Evolutionary conservation across 1,140 invertebrate species (phyloP), one percentile per base, ranked within the genome.

Genomic region (Phymorhynchus buccinoides): DNA sequence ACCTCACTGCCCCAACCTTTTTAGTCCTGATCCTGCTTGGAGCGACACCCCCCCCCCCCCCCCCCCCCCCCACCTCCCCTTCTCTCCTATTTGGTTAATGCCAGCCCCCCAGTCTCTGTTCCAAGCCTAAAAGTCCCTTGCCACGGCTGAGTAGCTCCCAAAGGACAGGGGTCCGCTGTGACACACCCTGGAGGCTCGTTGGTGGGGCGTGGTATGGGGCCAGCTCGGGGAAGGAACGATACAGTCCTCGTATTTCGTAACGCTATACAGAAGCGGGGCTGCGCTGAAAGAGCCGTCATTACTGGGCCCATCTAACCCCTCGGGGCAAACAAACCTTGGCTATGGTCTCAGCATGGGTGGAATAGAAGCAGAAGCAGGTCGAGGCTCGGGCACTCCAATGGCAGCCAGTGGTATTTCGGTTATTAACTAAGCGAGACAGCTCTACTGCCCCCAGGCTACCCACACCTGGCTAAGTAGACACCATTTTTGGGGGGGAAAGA

Each of bases 21-120:
- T 18, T 52, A 27, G 56, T 62, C 56, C n/a, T 6, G 56, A 16
- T 27, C 56, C 12, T 27, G 56, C 56, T 62, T 27, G 4, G 14
- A 62, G 56, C 56, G 22, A 30, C 30, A n/a, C 62, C 62, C 62
- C 30, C 1, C 62, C 62, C 22, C 48, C 22, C 48, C 48, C 9
- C 22, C 48, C 22, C 62, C 30, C 62, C 7, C n/a, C 62, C 62
- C 62, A 7, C 27, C 27, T n/a, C n/a, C 48, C 48, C 48, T 71
- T 32, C 14, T 39, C 73, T 35, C 73, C 73, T 32, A 32, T 75
- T 75, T 12, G 32, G 4, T 27, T 41, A 75, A 75, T 75, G 73
- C 73, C 73, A 75, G 73, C 30, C 73, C 37, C 68, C 68, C n/a
- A 35, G 30, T 41, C 37, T 22, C 35, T 16, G 73, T 75, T 75